phyloP scores from a whole-genome alignment of 1,140 invertebrate species.

The Cydia pomonella region DNA sequence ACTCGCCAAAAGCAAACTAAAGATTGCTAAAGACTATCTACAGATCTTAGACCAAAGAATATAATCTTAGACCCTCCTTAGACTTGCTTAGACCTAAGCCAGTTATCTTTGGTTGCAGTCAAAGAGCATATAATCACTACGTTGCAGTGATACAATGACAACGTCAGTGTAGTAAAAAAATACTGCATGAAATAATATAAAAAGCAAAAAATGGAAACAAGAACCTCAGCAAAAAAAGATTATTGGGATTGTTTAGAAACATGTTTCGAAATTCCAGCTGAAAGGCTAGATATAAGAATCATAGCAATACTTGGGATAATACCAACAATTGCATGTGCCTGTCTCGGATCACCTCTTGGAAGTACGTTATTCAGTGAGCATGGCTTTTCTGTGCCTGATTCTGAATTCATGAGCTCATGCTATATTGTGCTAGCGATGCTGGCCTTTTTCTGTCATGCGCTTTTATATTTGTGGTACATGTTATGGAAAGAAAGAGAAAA shows the following conservation, averaged over 20 bases:
- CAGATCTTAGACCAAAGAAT: no score
- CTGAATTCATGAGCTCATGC: background rate
- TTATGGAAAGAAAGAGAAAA: background rate
- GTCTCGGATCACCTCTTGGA: constrained; percentile 5
- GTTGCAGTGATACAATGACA: no score
- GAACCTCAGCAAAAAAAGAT: background rate
- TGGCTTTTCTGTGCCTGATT: background rate
- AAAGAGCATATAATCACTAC: no score
- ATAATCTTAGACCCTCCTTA: no score
- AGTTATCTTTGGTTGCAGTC: no score
- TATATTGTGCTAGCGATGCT: background rate
- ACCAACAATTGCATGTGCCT: background rate
- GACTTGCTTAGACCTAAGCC: no score
- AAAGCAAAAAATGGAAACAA: constrained; percentile 10
- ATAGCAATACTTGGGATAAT: background rate
- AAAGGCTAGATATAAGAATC: background rate
- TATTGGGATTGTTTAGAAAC: background rate
- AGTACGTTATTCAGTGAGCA: background rate
- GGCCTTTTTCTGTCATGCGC: background rate
- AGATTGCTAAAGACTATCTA: no score
- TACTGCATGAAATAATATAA: background rate
- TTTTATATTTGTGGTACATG: background rate
- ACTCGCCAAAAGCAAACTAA: no score
- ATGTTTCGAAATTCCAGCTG: background rate
- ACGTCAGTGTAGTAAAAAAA: no score